Conservation (phyloP, 37 sponge, comb jelly and placozoan species). For the Ianthella basta region DNA sequence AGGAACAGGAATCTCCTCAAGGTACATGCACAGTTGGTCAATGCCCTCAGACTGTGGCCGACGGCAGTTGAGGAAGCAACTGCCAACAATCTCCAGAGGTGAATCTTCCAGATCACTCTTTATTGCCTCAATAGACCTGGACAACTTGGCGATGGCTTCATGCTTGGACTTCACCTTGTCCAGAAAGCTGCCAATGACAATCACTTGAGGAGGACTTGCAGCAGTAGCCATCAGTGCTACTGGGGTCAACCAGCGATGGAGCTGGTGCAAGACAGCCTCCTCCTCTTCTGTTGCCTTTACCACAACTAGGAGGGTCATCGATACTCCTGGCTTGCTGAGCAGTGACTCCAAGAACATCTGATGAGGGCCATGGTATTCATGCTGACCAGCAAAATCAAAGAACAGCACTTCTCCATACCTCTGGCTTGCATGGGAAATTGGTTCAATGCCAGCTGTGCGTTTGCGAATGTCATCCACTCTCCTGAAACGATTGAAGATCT, state of each 20-base stretch:
- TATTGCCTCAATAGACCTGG: background rate
- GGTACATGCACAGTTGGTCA: background rate
- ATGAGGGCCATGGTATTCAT: constrained; percentile 40
- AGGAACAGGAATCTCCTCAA: background rate
- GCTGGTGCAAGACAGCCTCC: background rate
- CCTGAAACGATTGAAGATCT: background rate
- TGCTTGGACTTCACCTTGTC: background rate
- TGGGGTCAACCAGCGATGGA: background rate
- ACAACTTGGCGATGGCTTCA: background rate
- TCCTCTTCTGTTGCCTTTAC: constrained; percentile 10
- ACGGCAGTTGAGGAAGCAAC: constrained; percentile 7
- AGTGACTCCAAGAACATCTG: constrained; percentile 9
- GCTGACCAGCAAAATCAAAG: constrained; percentile 48
- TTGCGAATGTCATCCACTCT: background rate
- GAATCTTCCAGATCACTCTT: background rate
- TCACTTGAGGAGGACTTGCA: background rate
- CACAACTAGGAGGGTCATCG: background rate
- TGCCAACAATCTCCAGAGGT: background rate
- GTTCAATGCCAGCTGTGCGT: constrained; percentile 24
- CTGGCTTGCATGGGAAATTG: constrained; percentile 3
- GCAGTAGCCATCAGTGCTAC: background rate
- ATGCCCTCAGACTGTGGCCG: background rate
- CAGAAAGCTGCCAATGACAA: background rate
- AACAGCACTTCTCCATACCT: constrained; percentile 21
- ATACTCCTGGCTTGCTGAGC: background rate